These are phyloP conservation scores for Heliconius cydno DNA, from an alignment of 2,888 invertebrate species.

Conservation along the genomic window DNA sequence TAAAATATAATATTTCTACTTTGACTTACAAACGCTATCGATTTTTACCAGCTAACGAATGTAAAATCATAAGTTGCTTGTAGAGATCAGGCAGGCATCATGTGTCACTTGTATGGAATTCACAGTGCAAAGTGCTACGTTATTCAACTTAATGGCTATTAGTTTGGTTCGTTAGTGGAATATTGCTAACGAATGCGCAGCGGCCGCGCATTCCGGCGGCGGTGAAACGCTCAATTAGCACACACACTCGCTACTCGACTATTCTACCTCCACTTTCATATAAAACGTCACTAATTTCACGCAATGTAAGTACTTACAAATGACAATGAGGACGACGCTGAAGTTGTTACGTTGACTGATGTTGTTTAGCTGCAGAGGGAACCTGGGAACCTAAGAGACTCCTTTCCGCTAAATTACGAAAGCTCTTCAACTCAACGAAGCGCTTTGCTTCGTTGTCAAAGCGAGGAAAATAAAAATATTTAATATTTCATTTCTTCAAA, in stretches of 20 bases:
- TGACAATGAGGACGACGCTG: conserved; percentile 39
- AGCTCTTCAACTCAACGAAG: too few relatives aligned
- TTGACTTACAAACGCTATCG: conserved; percentile 18
- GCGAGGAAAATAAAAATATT: too few relatives aligned
- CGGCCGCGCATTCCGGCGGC: conserved; percentile 65
- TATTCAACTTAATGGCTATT: conserved; percentile 82
- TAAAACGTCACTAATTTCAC: conserved; percentile 62
- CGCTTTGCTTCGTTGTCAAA: too few relatives aligned
- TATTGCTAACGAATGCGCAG: conserved; percentile 81
- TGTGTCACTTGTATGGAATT: conserved; percentile 66
- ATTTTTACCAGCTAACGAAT: conserved; percentile 34
- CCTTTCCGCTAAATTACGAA: too few relatives aligned
- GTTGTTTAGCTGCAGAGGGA: too few relatives aligned
- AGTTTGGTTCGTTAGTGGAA: conserved; percentile 82
- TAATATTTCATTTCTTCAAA: too few relatives aligned
- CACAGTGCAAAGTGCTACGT: conserved; percentile 76
- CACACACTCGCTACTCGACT: conserved; percentile 60
- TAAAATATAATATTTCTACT: not conserved
- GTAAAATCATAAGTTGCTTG: conserved; percentile 38
- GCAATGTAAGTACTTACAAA: conserved; percentile 50
- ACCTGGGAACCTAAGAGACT: too few relatives aligned
- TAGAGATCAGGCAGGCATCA: conserved; percentile 60
- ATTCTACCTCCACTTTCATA: conserved; percentile 61
- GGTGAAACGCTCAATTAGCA: conserved; percentile 78
- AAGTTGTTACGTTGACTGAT: not conserved